Base-by-base conservation (phyloP, 2,797 vertebrate genomes). In the Iguana delicatissima region DNA sequence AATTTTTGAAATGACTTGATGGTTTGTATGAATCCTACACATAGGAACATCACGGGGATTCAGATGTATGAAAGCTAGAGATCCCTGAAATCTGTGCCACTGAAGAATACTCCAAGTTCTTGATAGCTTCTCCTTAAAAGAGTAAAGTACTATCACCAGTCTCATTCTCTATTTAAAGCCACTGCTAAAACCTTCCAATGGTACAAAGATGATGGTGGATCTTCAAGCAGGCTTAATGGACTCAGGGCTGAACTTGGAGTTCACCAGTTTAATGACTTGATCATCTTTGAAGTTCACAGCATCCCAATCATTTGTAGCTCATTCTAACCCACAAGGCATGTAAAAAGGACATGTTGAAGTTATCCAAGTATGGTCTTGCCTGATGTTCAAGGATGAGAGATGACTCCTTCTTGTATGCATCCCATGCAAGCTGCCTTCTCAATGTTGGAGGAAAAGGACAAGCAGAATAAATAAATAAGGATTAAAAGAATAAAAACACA, bases 111-210 rank as follows among this genome's bases (percentile, higher is more conserved):
- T 90, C 72, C 7, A 87, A 6, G 86, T 92, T 86, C 85, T 89
- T 92, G 91, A 52, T 62, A 88, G 86, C 55, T 94, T 38, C 52
- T 81, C 50, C 91, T 93, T 92, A 89, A 92, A 69, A 55, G 42
- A 85, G 89, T 0, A 20, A 92, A 73, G 32, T 94, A 74, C 82
- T 22, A 0, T 91, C 92, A 93, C 93, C 24, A 50, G 6, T 50
- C 14, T 46, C 72, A 72, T 88, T 82, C 38, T 24, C 73, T 81
- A 8, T n/a, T 73, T 29, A 50, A 74, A 59, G 57, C 38, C 42
- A 59, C 9, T 35, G 67, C 64, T 59, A n/a, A 90, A 26, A 26
- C 20, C 42, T 13, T 81, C 12, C 24, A 69, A 64, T 10, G 16
- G 64, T 85, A 42, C 73, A 6, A n/a, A 64, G 2, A 80, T 1